A percentile compares a stretch with the other conserved stretches of the same genome.
Conservation (phyloP, 2,888 invertebrate genomes). For the Mesochorus sp. region DNA sequence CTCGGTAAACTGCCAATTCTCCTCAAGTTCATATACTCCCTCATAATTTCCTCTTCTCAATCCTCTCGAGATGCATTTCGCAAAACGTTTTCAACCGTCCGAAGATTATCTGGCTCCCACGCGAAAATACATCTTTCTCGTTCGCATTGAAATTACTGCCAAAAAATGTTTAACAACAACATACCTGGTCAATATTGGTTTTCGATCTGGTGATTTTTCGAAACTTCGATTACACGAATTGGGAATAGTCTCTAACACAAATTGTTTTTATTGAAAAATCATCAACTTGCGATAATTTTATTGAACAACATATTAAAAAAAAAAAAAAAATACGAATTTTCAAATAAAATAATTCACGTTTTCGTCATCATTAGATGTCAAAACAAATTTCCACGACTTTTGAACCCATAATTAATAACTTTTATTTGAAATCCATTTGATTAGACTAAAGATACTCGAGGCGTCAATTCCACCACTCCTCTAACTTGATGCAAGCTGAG, state of each 20-base stretch:
- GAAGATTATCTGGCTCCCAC: constrained; percentile 10
- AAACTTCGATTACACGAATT: too few species aligned
- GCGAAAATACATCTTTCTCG: background rate
- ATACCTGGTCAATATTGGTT: background rate
- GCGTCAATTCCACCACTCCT: constrained; percentile 50
- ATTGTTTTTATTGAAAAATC: too few species aligned
- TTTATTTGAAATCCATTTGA: too few species aligned
- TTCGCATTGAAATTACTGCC: constrained; percentile 4
- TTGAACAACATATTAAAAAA: too few species aligned
- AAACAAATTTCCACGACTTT: too few species aligned
- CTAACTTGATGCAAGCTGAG: constrained; percentile 36
- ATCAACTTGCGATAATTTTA: too few species aligned
- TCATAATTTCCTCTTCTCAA: constrained; percentile 1
- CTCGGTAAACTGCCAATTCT: constrained; percentile 41
- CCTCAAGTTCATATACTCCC: background rate
- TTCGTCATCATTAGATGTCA: too few species aligned
- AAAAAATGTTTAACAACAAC: background rate
- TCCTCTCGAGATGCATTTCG: background rate
- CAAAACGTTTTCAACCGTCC: constrained; percentile 9
- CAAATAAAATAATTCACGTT: too few species aligned
- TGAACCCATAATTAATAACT: too few species aligned
- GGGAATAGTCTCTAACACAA: too few species aligned
- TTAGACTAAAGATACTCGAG: background rate
- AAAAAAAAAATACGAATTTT: too few species aligned
- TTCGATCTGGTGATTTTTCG: background rate